Percentiles rank a stretch among this genome's conserved stretches.
phyloP scores from a whole-genome alignment of 2,113 vertebrate genomes.

The Columba janthina region DNA sequence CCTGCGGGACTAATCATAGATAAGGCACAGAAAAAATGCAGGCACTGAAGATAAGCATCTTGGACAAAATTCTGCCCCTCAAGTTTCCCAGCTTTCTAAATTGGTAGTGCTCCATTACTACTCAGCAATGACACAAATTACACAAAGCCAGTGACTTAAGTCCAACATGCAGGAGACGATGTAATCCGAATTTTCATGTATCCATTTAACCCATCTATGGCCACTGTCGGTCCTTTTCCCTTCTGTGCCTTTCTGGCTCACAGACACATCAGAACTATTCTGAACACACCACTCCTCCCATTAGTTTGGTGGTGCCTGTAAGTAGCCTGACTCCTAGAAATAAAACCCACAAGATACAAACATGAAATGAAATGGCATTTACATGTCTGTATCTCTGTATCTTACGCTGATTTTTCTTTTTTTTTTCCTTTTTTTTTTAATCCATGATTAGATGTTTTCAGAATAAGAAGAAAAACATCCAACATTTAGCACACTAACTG shows the following conservation, averaged over 20 bases:
- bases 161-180: not conserved
- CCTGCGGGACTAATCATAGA: not conserved
- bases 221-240: not conserved
- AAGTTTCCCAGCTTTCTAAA: not conserved
- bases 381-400: not conserved
- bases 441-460: slow-evolving; percentile 11
- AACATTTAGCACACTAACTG: not conserved
- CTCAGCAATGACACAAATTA: not conserved
- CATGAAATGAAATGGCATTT: not conserved
- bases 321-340: not conserved
- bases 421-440: not conserved
- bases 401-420: not conserved
- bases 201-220: not conserved
- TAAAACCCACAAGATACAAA: not conserved
- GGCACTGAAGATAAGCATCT: not conserved
- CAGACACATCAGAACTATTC: not conserved
- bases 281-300: not conserved
- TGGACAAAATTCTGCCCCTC: not conserved
- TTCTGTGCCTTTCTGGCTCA: not conserved
- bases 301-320: not conserved
- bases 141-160: not conserved
- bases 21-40: not conserved
- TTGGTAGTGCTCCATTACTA: not conserved
- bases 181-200: not conserved
- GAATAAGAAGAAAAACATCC: slow-evolving; percentile 13